phyloP scores from a whole-genome alignment of 2,113 vertebrate genomes.

The Brienomyrus brachyistius region DNA sequence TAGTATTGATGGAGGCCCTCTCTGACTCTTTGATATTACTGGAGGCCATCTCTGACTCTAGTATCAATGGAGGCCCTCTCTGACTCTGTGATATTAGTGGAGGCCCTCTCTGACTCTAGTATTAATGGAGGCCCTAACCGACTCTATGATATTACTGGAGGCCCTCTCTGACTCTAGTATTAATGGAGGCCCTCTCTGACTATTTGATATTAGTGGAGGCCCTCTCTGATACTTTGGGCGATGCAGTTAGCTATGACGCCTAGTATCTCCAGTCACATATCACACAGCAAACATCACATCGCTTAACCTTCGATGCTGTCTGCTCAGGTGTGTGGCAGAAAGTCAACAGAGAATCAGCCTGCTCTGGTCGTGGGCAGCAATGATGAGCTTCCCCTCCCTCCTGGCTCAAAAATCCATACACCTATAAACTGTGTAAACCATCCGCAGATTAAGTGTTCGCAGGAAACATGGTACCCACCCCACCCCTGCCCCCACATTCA shows the following conservation, averaged over 20 bases:
- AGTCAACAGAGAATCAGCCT: neutral
- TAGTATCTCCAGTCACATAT: neutral
- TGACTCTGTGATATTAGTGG: too few species aligned
- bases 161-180: neutral
- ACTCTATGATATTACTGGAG: neutral
- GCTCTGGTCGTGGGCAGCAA: neutral
- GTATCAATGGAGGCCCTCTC: too few species aligned
- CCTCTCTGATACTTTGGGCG: neutral
- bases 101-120: too few species aligned
- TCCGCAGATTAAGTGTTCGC: neutral
- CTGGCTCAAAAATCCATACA: neutral
- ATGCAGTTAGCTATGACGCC: neutral
- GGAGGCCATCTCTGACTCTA: too few species aligned
- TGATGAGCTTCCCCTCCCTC: neutral
- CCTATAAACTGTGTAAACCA: neutral
- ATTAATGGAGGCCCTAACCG: neutral
- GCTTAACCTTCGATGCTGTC: slow-evolving; percentile 5
- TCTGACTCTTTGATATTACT: too few species aligned
- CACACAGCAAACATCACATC: neutral
- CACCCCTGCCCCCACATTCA: neutral
- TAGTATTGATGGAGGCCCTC: too few species aligned
- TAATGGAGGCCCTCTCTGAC: neutral
- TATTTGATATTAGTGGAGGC: neutral
- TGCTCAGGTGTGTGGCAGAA: neutral
- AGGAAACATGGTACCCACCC: neutral